phyloP scores from a whole-genome alignment of 2,113 vertebrate species.

The Cheirogaleus medius region DNA sequence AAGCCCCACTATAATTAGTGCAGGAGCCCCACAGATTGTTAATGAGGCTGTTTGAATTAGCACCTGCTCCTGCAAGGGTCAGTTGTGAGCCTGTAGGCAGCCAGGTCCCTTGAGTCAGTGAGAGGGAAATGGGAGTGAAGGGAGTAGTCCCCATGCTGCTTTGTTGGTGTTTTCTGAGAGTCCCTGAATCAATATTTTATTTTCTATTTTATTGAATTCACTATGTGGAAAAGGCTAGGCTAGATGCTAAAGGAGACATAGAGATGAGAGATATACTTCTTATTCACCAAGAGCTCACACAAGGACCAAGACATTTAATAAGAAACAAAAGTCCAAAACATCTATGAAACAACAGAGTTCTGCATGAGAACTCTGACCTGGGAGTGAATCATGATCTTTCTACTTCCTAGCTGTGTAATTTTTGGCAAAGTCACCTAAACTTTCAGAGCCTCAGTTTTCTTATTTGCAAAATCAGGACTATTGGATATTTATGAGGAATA shows the following conservation, averaged over 20 bases:
- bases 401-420: background rate
- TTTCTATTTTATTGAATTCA: constrained; percentile 25
- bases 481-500: background rate
- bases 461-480: background rate
- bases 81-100: constrained; percentile 5
- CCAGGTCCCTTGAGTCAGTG: constrained; percentile 50
- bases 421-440: background rate
- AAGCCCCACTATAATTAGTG: constrained; percentile 63
- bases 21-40: constrained; percentile 60
- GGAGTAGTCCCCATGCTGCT: background rate
- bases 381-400: background rate
- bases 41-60: constrained; percentile 70
- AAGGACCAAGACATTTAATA: constrained; percentile 15
- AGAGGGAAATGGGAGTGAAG: background rate
- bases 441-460: constrained; percentile 25
- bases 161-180: constrained; percentile 32
- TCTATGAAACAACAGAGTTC: background rate
- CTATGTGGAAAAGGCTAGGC: background rate
- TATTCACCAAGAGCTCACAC: background rate
- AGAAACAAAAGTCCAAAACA: background rate
- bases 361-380: background rate
- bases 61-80: constrained; percentile 69
- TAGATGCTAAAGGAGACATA: background rate
- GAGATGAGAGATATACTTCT: background rate
- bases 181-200: background rate